Evolutionary conservation across 2,113 vertebrate species (phyloP).

Genomic region (Rhynchomys soricoides): DNA sequence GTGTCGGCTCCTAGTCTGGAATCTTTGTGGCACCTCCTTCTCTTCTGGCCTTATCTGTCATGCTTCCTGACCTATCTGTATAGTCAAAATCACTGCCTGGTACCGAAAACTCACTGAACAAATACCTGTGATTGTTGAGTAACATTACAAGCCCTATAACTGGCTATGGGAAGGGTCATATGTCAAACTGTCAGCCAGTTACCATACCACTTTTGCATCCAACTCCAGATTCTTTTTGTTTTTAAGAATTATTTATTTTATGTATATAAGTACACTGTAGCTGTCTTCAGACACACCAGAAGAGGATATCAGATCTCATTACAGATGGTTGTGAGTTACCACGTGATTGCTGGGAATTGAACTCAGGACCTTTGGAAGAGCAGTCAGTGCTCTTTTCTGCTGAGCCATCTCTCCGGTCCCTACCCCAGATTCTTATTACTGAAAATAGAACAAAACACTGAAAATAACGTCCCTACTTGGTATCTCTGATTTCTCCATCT

Average conservation of each 20-base stretch:
- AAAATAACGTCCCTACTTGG: background rate
- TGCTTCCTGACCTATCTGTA: background rate
- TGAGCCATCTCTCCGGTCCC: too few relatives aligned
- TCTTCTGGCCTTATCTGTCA: background rate
- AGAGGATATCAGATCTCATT: too few relatives aligned
- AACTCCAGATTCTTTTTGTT: background rate
- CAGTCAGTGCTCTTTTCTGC: too few relatives aligned
- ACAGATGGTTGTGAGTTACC: too few relatives aligned
- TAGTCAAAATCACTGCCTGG: background rate
- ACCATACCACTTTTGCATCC: background rate
- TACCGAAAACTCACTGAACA: background rate
- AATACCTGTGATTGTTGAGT: background rate
- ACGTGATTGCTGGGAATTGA: too few relatives aligned
- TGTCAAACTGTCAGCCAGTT: background rate
- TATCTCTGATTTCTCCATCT: background rate
- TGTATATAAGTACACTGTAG: too few relatives aligned
- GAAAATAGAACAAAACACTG: background rate
- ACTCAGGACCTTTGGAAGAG: too few relatives aligned
- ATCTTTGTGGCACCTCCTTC: background rate
- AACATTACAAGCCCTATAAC: background rate
- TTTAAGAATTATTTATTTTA: too few relatives aligned
- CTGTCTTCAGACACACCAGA: too few relatives aligned
- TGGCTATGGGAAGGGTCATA: background rate
- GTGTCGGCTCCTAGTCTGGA: background rate
- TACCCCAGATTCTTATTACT: background rate